phyloP scores from a whole-genome alignment of 1,140 invertebrate species.

The Bactericera cockerelli region DNA sequence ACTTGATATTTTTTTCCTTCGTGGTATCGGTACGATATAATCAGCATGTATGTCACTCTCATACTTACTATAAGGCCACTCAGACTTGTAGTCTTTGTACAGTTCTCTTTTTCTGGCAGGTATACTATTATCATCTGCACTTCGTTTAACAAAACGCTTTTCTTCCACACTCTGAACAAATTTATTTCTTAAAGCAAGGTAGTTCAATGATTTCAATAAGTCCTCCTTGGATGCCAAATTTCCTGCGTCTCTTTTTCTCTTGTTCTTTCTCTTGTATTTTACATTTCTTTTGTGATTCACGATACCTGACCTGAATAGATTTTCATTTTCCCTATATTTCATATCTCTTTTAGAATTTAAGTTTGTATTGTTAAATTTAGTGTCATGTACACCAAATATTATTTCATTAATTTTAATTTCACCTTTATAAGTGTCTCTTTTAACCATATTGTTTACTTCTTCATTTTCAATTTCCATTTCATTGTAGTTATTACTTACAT shows the following conservation, averaged over 20 bases:
- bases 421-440: too few relatives aligned
- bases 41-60: not conserved
- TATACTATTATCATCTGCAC: not conserved
- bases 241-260: not conserved
- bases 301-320: too few relatives aligned
- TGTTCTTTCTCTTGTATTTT: not conserved
- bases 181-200: not conserved
- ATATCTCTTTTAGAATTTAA: too few relatives aligned
- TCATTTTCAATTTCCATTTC: too few relatives aligned
- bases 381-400: too few relatives aligned
- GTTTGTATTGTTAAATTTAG: too few relatives aligned
- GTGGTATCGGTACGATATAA: not conserved
- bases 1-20: not conserved
- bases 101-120: not conserved
- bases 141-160: not conserved
- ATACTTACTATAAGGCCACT: not conserved
- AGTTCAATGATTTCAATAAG: not conserved
- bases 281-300: not conserved
- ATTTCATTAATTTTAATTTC: too few relatives aligned
- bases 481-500: not conserved
- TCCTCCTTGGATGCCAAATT: not conserved
- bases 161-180: not conserved
- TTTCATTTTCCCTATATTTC: too few relatives aligned
- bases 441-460: too few relatives aligned
- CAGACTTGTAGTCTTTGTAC: not conserved